A percentile compares a stretch with the other conserved stretches of the same genome.
These are phyloP conservation scores for Dromaius novaehollandiae DNA, from an alignment of 2,113 vertebrate genomes.

Conservation along the genomic window DNA sequence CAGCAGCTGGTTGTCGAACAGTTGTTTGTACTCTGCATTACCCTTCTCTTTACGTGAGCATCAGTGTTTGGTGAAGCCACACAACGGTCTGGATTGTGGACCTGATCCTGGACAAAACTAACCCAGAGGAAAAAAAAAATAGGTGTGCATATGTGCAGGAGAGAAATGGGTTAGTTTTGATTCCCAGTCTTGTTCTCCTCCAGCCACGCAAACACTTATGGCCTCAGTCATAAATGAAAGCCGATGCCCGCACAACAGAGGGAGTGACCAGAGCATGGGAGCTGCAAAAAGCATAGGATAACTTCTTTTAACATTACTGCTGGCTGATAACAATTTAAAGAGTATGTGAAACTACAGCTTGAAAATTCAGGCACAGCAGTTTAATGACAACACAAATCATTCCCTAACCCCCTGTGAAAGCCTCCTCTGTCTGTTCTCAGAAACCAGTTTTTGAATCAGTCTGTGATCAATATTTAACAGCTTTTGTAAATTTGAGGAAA, in stretches of 20 bases:
- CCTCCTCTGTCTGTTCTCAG: background rate
- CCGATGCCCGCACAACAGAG: accelerated
- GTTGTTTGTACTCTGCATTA: background rate
- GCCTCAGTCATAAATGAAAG: background rate
- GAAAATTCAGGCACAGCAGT: background rate
- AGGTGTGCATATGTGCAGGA: too few species aligned
- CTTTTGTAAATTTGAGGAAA: background rate
- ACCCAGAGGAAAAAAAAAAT: background rate
- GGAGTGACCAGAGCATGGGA: background rate
- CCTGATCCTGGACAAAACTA: background rate
- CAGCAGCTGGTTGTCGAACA: background rate
- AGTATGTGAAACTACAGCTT: background rate
- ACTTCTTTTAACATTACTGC: background rate
- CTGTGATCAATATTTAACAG: background rate
- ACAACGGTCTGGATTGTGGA: accelerated
- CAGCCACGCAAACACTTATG: background rate
- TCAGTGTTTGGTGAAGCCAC: background rate
- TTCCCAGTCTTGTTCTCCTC: background rate
- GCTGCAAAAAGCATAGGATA: background rate
- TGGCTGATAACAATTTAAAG: background rate
- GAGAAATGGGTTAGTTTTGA: accelerated
- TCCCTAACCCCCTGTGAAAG: background rate
- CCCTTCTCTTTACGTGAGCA: background rate
- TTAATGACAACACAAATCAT: background rate
- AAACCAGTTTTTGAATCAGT: background rate